Conservation (phyloP, 2,888 invertebrate species). For the Ennomos fuscantarius region DNA sequence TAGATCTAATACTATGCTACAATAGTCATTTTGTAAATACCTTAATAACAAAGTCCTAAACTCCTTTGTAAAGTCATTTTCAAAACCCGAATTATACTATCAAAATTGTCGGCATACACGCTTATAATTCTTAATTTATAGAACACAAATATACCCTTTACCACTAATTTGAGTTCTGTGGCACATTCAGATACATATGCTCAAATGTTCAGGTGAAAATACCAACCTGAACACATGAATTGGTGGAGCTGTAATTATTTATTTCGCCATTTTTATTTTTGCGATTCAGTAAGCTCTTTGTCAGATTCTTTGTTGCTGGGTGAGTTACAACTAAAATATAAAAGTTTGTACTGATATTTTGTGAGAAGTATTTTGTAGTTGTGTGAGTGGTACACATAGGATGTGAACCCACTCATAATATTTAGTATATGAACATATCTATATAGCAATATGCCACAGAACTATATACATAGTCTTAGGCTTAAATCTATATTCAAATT, state of each 20-base stretch:
- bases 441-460: constrained; percentile 18
- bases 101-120: constrained; percentile 7
- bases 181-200: constrained; percentile 6
- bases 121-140: constrained; percentile 18
- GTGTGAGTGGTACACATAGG: no score
- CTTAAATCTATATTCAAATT: constrained; percentile 3
- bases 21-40: not conserved
- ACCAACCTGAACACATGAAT: no score
- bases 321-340: no score
- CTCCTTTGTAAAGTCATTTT: constrained; percentile 1
- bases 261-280: no score
- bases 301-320: no score
- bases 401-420: no score
- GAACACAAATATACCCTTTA: constrained; percentile 25
- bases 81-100: not conserved
- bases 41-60: not conserved
- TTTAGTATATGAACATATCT: no score
- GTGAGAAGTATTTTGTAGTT: no score
- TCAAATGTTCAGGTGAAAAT: not conserved
- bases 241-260: no score
- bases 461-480: not conserved
- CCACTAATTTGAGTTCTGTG: constrained; percentile 12
- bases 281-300: no score
- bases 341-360: no score
- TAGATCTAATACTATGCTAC: no score